A percentile compares a stretch with the other conserved stretches of the same genome.
phyloP scores from a whole-genome alignment of 64 coral and sea anemone species.

The Montipora capricornis region DNA sequence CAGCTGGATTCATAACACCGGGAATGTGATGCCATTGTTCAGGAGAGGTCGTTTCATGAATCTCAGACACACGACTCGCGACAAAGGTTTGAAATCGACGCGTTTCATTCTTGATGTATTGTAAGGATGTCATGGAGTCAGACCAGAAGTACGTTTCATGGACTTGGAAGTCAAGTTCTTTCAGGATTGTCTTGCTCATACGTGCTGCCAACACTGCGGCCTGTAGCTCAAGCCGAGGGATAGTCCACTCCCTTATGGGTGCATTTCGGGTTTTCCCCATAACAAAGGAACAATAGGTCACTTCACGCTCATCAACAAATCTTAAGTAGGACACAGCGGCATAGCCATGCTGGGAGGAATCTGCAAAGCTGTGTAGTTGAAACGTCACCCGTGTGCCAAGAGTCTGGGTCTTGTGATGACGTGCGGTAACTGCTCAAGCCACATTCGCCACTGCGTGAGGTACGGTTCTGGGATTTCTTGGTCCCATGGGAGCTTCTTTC shows the following conservation, averaged over 20 bases:
- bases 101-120: slow-evolving; percentile 51
- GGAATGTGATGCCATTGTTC: slow-evolving; percentile 57
- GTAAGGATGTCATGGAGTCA: slow-evolving; percentile 20
- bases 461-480: slow-evolving; percentile 33
- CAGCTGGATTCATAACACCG: slow-evolving; percentile 1
- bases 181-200: not conserved
- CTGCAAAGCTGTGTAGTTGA: slow-evolving; percentile 55
- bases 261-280: slow-evolving; percentile 34
- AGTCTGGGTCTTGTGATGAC: slow-evolving; percentile 3
- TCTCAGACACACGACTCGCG: slow-evolving; percentile 7
- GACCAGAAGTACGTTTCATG: slow-evolving; percentile 29
- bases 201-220: slow-evolving; percentile 31
- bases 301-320: slow-evolving; percentile 19
- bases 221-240: slow-evolving; percentile 64
- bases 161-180: slow-evolving; percentile 32
- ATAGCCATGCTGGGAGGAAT: slow-evolving; percentile 38
- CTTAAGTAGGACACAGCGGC: slow-evolving; percentile 29
- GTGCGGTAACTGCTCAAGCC: slow-evolving; percentile 27
- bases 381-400: not conserved
- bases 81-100: slow-evolving; percentile 51
- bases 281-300: slow-evolving; percentile 47
- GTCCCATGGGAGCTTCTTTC: slow-evolving; percentile 39
- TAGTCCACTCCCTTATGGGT: slow-evolving; percentile 44
- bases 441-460: slow-evolving; percentile 2
- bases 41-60: slow-evolving; percentile 8